Conservation (phyloP, 2,888 invertebrate genomes). For the Oeneis ivallda region DNA sequence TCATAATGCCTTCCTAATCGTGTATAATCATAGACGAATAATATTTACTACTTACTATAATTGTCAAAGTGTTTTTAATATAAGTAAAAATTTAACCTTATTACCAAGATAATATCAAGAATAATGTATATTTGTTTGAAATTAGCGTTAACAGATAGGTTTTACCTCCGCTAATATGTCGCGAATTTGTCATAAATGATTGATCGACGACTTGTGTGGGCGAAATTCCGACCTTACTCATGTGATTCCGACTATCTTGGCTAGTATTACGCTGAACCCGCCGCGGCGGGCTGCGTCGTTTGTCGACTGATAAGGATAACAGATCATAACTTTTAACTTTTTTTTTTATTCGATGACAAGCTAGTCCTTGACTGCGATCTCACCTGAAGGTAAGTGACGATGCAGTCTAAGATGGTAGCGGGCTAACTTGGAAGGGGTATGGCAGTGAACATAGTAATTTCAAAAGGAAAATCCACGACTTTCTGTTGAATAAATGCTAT, state of each 20-base stretch:
- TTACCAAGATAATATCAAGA: background rate
- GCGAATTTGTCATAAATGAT: slow-evolving; percentile 17
- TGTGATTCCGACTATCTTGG: slow-evolving; percentile 16
- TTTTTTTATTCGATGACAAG: too few species aligned
- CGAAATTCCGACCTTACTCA: slow-evolving; percentile 8
- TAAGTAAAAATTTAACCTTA: background rate
- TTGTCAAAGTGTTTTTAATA: too few species aligned
- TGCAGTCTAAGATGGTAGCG: too few species aligned
- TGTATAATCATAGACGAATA: too few species aligned
- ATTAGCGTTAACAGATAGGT: slow-evolving; percentile 15
- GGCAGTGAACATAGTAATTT: too few species aligned
- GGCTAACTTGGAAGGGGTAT: too few species aligned
- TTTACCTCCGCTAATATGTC: slow-evolving; percentile 8
- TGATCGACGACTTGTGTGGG: slow-evolving; percentile 10
- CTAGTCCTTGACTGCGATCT: too few species aligned
- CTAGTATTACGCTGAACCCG: slow-evolving; percentile 1
- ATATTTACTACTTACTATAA: too few species aligned
- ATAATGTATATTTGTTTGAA: slow-evolving; percentile 10
- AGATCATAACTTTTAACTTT: background rate
- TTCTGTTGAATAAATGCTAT: too few species aligned
- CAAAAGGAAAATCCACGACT: too few species aligned
- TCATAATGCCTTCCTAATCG: too few species aligned
- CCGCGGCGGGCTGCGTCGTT: slow-evolving; percentile 3
- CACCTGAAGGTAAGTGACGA: too few species aligned
- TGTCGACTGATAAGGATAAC: slow-evolving; percentile 8